Evolutionary conservation across 2,888 invertebrate species (phyloP).

Genomic region (Clunio marinus): DNA sequence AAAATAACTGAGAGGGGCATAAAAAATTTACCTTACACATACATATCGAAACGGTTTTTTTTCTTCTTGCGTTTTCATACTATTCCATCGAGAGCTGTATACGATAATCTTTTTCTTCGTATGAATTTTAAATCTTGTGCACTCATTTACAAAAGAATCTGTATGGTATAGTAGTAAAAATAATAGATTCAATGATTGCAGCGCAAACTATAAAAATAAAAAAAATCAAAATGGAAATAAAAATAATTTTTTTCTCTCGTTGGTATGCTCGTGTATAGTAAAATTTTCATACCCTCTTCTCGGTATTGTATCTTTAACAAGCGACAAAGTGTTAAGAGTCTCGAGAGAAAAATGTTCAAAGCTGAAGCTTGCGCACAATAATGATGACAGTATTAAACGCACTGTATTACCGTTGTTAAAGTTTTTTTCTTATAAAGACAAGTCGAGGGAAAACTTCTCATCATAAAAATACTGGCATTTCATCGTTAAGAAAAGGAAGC

Average conservation of each 20-base stretch:
- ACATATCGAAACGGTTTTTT: no score
- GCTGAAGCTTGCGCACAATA: background rate
- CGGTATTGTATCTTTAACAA: constrained; percentile 13
- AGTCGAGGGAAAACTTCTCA: background rate
- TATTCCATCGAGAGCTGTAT: background rate
- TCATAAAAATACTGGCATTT: no score
- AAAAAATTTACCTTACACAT: no score
- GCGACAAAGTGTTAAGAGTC: constrained; percentile 37
- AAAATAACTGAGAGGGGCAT: no score
- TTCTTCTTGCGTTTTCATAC: background rate
- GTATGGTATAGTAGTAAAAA: background rate
- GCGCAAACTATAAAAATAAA: constrained; percentile 23
- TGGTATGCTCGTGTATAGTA: background rate
- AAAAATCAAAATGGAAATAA: constrained; percentile 34
- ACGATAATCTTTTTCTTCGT: constrained; percentile 12
- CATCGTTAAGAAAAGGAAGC: no score
- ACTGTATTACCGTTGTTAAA: no score
- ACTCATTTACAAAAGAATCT: background rate
- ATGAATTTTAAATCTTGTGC: constrained; percentile 35
- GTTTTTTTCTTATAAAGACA: background rate
- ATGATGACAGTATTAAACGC: no score
- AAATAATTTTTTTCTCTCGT: constrained; percentile 16
- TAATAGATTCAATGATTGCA: background rate
- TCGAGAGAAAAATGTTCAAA: constrained; percentile 15
- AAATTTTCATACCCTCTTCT: constrained; percentile 23